A percentile compares a stretch with the other conserved stretches of the same genome.
Evolutionary conservation across 2,113 vertebrate genomes (phyloP).

Genomic region (Natator depressus): DNA sequence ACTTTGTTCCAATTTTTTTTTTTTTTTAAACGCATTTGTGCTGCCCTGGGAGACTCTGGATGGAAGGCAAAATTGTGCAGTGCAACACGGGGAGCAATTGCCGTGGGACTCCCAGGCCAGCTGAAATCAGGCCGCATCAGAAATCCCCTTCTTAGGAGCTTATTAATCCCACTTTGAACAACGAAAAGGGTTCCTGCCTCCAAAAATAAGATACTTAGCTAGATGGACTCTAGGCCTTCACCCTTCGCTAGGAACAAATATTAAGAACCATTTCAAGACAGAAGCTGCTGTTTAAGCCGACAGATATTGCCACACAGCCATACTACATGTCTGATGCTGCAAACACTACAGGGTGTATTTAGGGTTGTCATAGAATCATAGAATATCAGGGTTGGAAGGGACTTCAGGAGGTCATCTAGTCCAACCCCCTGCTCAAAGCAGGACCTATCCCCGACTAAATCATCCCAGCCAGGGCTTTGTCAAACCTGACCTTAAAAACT

Average conservation of each 20-base stretch:
- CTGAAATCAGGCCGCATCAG: not conserved
- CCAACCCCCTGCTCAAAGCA: no score
- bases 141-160: not conserved
- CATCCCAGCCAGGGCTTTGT: no score
- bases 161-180: not conserved
- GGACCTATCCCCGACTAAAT: no score
- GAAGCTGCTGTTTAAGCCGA: not conserved
- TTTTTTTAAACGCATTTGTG: not conserved
- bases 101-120: no score
- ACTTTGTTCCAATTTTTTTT: no score
- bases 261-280: not conserved
- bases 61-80: not conserved
- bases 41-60: not conserved
- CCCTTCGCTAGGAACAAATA: not conserved
- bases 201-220: not conserved
- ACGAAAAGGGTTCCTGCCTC: not conserved
- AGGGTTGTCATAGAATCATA: no score
- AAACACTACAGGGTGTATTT: not conserved
- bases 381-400: no score
- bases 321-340: not conserved
- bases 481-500: no score
- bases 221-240: fast-evolving
- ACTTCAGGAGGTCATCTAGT: no score
- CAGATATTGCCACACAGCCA: not conserved
- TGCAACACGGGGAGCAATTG: not conserved